These are phyloP conservation scores for Lepus oiostolus DNA, from an alignment of 2,797 vertebrate genomes.

Conservation along the genomic window DNA sequence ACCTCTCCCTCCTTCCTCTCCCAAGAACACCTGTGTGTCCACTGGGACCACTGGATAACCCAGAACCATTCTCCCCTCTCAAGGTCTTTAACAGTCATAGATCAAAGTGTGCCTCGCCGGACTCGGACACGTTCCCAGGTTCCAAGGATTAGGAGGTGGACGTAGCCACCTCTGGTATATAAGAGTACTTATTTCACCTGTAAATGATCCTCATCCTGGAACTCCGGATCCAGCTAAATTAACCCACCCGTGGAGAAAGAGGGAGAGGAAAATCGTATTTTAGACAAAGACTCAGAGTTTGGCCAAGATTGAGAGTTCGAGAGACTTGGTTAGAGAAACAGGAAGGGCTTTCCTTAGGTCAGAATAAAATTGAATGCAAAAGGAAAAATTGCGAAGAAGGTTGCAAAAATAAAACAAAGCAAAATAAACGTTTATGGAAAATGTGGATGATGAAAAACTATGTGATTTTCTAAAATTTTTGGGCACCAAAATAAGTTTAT, in stretches of 20 bases:
- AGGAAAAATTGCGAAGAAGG: background rate
- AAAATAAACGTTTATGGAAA: background rate
- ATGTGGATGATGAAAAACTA: no score
- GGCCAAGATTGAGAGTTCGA: background rate
- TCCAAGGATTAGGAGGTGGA: background rate
- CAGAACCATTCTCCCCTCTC: background rate
- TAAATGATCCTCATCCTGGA: background rate
- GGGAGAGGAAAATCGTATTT: slow-evolving; percentile 9
- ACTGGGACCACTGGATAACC: background rate
- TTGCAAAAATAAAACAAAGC: background rate
- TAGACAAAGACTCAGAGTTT: background rate
- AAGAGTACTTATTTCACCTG: background rate
- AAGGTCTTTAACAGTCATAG: background rate
- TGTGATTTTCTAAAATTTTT: no score
- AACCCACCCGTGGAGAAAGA: background rate
- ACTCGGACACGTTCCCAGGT: background rate
- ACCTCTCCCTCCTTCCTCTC: background rate
- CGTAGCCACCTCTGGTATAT: background rate
- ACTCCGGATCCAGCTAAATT: background rate
- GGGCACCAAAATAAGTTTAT: no score
- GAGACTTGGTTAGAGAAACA: background rate
- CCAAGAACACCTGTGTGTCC: background rate
- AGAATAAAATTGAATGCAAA: slow-evolving; percentile 30
- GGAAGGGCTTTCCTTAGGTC: background rate
- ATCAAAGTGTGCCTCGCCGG: background rate